A percentile compares a stretch with the other conserved stretches of the same genome.
Evolutionary conservation across 1,140 invertebrate species (phyloP).

Genomic region (Muscidifurax raptorellus): DNA sequence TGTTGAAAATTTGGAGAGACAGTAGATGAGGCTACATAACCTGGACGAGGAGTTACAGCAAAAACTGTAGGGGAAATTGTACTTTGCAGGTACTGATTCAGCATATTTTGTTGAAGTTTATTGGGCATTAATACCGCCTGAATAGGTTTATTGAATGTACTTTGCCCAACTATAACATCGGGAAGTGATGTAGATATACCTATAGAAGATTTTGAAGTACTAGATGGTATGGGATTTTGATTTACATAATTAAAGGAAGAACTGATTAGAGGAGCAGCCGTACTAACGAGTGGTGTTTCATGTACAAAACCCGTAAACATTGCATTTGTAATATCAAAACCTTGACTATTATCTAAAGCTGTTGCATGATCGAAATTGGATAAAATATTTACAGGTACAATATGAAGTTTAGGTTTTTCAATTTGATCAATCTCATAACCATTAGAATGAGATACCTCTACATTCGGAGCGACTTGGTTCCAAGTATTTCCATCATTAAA

Average conservation of each 20-base stretch:
- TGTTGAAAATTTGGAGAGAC: constrained; percentile 58
- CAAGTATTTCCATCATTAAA: constrained; percentile 55
- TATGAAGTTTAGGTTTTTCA: constrained; percentile 69
- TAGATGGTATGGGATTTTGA: constrained; percentile 52
- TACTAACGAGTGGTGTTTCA: constrained; percentile 60
- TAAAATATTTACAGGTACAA: constrained; percentile 68
- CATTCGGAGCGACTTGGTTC: constrained; percentile 66
- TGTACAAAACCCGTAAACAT: constrained; percentile 64
- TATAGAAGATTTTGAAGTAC: constrained; percentile 41
- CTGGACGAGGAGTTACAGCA: constrained; percentile 60
- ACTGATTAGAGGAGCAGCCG: constrained; percentile 62
- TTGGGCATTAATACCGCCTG: constrained; percentile 64
- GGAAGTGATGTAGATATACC: constrained; percentile 59
- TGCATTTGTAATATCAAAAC: constrained; percentile 70
- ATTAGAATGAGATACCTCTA: constrained; percentile 64
- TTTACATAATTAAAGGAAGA: constrained; percentile 52
- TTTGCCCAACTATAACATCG: constrained; percentile 71
- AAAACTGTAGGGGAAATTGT: constrained; percentile 65
- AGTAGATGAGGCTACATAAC: constrained; percentile 56
- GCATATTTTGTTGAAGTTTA: constrained; percentile 58
- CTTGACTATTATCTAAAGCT: constrained; percentile 69
- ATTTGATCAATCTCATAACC: constrained; percentile 65
- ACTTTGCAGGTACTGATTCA: constrained; percentile 64
- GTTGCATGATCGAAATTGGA: constrained; percentile 70
- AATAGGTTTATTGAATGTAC: constrained; percentile 63